phyloP scores from a whole-genome alignment of 2,888 invertebrate species.

The Venusia cambrica region DNA sequence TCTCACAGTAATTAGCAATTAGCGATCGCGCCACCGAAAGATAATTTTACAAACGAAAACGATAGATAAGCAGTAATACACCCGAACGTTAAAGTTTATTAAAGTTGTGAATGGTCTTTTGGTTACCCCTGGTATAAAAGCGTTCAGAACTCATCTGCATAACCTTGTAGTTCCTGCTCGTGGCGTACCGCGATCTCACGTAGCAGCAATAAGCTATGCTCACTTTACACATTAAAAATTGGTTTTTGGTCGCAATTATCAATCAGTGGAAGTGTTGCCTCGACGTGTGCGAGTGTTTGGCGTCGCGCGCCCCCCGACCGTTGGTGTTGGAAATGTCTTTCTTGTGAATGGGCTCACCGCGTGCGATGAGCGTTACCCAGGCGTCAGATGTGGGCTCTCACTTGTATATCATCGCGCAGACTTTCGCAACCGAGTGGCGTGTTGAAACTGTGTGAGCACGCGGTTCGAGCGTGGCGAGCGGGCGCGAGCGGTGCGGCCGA shows the following conservation, averaged over 20 bases:
- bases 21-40: constrained; percentile 75
- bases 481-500: constrained; percentile 31
- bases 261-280: constrained; percentile 65
- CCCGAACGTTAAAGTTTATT: constrained; percentile 80
- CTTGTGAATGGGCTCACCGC: constrained; percentile 74
- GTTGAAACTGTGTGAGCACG: constrained; percentile 71
- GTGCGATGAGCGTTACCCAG: constrained; percentile 77
- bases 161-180: constrained; percentile 80
- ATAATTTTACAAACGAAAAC: constrained; percentile 65
- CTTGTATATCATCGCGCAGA: constrained; percentile 80
- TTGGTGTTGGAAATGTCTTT: constrained; percentile 74
- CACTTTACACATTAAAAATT: constrained; percentile 81
- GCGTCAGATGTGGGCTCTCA: constrained; percentile 72
- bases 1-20: constrained; percentile 78
- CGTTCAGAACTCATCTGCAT: constrained; percentile 82
- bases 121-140: constrained; percentile 80
- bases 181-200: constrained; percentile 78
- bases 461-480: constrained; percentile 23
- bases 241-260: constrained; percentile 68
- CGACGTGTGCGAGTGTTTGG: constrained; percentile 70
- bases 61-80: constrained; percentile 71
- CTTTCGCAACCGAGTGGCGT: constrained; percentile 76
- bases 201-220: constrained; percentile 80
- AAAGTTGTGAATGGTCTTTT: constrained; percentile 81
- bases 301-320: constrained; percentile 75